A percentile compares a stretch with the other conserved stretches of the same genome.
Conservation (phyloP, 2,113 vertebrate genomes). For the Tichodroma muraria region DNA sequence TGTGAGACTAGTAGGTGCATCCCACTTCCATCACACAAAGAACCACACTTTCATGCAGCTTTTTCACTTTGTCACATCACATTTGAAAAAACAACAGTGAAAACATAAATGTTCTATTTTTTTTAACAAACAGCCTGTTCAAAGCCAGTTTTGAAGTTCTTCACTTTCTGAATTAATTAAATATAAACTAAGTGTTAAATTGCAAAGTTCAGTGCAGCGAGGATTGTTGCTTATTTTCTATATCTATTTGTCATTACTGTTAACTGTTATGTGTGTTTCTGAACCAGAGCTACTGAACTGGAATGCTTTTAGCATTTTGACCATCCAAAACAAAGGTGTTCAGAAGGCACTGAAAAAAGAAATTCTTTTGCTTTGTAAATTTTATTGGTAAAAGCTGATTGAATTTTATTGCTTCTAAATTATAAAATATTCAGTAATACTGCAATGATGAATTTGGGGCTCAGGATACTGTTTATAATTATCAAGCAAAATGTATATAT, state of each 20-base stretch:
- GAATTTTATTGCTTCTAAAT: slow-evolving; percentile 41
- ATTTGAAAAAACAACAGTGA: slow-evolving; percentile 87
- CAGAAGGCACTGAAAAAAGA: not conserved
- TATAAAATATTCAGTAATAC: not conserved
- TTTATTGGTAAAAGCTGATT: slow-evolving; percentile 25
- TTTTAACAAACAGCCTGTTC: slow-evolving; percentile 79
- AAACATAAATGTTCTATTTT: slow-evolving; percentile 79
- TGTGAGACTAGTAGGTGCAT: slow-evolving; percentile 73
- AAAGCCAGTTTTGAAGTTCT: slow-evolving; percentile 67
- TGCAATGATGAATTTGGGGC: not conserved
- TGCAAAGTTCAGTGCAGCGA: slow-evolving; percentile 61
- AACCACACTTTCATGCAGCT: slow-evolving; percentile 72
- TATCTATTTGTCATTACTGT: slow-evolving; percentile 53
- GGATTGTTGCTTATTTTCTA: slow-evolving; percentile 47
- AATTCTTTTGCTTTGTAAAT: slow-evolving; percentile 50
- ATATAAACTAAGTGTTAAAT: slow-evolving; percentile 76
- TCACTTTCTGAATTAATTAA: slow-evolving; percentile 74
- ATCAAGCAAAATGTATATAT: not conserved
- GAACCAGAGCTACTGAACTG: slow-evolving; percentile 37
- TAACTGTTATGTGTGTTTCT: slow-evolving; percentile 30
- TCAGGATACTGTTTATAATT: not conserved
- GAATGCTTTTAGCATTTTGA: slow-evolving; percentile 43
- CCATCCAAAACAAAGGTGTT: slow-evolving; percentile 52
- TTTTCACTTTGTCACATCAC: slow-evolving; percentile 84
- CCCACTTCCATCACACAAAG: slow-evolving; percentile 74